Evolutionary conservation across 1,140 invertebrate species (phyloP).

Genomic region (Steinernema khuongi): DNA sequence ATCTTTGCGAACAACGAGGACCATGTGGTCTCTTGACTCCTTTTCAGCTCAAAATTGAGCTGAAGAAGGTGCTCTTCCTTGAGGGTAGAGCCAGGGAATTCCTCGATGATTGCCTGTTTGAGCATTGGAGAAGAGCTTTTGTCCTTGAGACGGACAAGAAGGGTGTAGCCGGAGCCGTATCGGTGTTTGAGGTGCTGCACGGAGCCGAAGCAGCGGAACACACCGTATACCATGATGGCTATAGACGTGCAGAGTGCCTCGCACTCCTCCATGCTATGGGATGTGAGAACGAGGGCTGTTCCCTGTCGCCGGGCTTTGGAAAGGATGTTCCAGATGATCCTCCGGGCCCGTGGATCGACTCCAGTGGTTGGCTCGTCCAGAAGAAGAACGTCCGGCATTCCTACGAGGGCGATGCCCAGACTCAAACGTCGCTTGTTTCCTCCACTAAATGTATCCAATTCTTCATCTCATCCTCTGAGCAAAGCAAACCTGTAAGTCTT

Average conservation of each 20-base stretch:
- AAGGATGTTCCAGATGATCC: slow-evolving; percentile 64
- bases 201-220: slow-evolving; percentile 69
- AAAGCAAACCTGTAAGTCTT: slow-evolving; percentile 42
- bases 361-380: slow-evolving; percentile 63
- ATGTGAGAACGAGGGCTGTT: slow-evolving; percentile 40
- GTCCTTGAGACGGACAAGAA: slow-evolving; percentile 23
- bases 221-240: slow-evolving; percentile 79
- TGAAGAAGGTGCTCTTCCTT: slow-evolving; percentile 26
- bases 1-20: slow-evolving; percentile 24
- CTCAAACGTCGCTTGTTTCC: slow-evolving; percentile 80
- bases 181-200: slow-evolving; percentile 69
- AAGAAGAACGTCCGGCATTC: slow-evolving; percentile 72
- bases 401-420: slow-evolving; percentile 79
- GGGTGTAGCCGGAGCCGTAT: slow-evolving; percentile 53
- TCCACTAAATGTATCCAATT: slow-evolving; percentile 18
- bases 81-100: slow-evolving; percentile 28
- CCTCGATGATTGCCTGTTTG: slow-evolving; percentile 2
- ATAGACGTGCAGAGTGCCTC: slow-evolving; percentile 74
- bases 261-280: slow-evolving; percentile 72
- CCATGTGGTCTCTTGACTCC: slow-evolving; percentile 5
- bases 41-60: slow-evolving; percentile 24
- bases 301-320: slow-evolving; percentile 29
- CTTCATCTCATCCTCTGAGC: background rate
- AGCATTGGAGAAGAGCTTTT: background rate
- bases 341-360: slow-evolving; percentile 64